Evolutionary conservation across 2,113 vertebrate species (phyloP), one percentile per base, ranked within the genome.

Genomic region (Donacobius atricapilla): DNA sequence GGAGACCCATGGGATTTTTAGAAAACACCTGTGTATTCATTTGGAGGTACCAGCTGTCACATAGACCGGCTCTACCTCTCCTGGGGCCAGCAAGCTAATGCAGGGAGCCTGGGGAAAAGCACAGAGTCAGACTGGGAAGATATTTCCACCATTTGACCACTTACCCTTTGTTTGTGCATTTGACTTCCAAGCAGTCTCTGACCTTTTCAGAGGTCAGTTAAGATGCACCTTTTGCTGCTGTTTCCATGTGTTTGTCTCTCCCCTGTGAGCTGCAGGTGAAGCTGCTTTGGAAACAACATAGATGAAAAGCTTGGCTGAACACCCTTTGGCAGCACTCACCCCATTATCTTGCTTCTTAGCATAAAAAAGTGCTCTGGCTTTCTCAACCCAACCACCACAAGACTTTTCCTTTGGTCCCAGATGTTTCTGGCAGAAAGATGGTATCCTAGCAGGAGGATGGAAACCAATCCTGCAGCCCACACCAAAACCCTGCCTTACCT

Each of bases 401-500:
- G 14, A 51, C 40, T 54, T 31, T 28, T 66, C 19, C 42, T 83
- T 91, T 66, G 24, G 31, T 60, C 28, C 10, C 35, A 69, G 56
- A 42, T 1, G 1, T 44, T 78, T 75, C 47, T 71, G 19, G 47
- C 42, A 87, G 56, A 81, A 77, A 83, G 60, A 47, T 37, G 33
- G 31, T 19, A 30, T 69, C 45, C 40, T 37, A 76, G 50, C 13
- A 57, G 37, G 9, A 95, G 18, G 40, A 53, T 78, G 81, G 40
- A 68, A 70, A 37, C 3, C 73, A 69, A 25, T 2, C 9, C 33
- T 0, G 0, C 13, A 64, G 61, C 31, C 15, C 33, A 31, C 0
- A 1, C 33, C 0, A 0, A 54, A n/a, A 39, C 16, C n/a, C 45
- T 53, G 30, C 37, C 48, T 73, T 54, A 39, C 47, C 42, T 50